Percentiles rank a stretch among this genome's conserved stretches.
These are phyloP conservation scores for Acrocephalus kingi DNA, from an alignment of 2,113 vertebrate genomes.

Conservation along the genomic window DNA sequence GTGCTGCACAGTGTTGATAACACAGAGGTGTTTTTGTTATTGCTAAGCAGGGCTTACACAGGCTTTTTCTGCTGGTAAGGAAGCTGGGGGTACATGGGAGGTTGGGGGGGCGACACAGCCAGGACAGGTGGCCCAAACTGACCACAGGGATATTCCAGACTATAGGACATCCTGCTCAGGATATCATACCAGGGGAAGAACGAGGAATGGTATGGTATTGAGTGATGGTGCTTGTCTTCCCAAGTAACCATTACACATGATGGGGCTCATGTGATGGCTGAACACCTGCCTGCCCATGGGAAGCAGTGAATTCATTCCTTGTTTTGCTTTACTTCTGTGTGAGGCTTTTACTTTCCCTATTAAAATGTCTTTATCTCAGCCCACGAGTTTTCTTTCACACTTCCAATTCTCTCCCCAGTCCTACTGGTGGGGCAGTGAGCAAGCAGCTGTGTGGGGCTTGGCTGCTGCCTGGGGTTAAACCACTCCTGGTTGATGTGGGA, in stretches of 20 bases:
- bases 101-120: accelerated
- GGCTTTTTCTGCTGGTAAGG: not conserved
- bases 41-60: not conserved
- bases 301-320: not conserved
- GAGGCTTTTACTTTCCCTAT: not conserved
- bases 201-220: not conserved
- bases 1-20: not conserved
- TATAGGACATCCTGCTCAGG: not conserved
- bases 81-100: not conserved
- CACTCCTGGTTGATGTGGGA: not conserved
- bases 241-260: not conserved
- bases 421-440: not conserved
- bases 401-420: not conserved
- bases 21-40: not conserved
- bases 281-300: not conserved
- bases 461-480: not conserved
- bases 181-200: not conserved
- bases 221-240: not conserved
- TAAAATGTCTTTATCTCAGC: not conserved
- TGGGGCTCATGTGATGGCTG: not conserved
- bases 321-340: not conserved
- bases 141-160: not conserved
- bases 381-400: not conserved
- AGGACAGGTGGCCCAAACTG: not conserved
- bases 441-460: not conserved